Evolutionary conservation across 2,797 vertebrate genomes (phyloP), one percentile per base, ranked within the genome.

Genomic region (Cuculus canorus): DNA sequence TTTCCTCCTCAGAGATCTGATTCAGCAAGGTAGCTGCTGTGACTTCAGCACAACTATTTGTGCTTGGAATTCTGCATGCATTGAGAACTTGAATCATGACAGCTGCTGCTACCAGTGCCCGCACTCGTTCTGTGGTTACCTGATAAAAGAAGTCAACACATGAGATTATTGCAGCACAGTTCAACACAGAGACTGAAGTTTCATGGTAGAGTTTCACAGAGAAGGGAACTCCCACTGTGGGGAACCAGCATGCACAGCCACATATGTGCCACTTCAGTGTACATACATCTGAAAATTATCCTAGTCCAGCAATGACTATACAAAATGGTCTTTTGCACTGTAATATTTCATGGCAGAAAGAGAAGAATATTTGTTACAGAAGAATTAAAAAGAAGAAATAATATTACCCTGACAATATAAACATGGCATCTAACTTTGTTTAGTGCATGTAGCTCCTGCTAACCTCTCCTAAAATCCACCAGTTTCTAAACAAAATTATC

Each of bases 201-300:
- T 14, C 59, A 54, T 12, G 24, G 28, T 17, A 60, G 28, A 70
- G 16, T 11, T 43, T 43, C 35, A 19, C 8, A 45, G 7, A 53
- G 24, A 13, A 88, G 8, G 19, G 16, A 83, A 43, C 5, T 64
- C 32, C 53, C 6, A 0, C 25, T 63, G 3, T 1, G 8, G 22
- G n/a, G 39, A 92, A 5, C 12, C 35, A 53, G 28, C 25, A 37
- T 8, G 57, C 3, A 5, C 17, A 86, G 23, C 5, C 32, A 48
- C 0, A 0, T 33, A 39, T 39, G 13, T 60, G 25, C 17, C 59
- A 56, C 6, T 0, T 1, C 22, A 25, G 9, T 4, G 11, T 12
- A 41, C 0, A 0, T 5, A 4, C 17, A 47, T 39, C 41, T 69
- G 43, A 69, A 76, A 89, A 47, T 2, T 0, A 57, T 13, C 19